Percentiles rank a stretch among this genome's conserved stretches.
These are phyloP conservation scores for Thomomys bottae DNA, from an alignment of 2,113 vertebrate species.

Conservation along the genomic window DNA sequence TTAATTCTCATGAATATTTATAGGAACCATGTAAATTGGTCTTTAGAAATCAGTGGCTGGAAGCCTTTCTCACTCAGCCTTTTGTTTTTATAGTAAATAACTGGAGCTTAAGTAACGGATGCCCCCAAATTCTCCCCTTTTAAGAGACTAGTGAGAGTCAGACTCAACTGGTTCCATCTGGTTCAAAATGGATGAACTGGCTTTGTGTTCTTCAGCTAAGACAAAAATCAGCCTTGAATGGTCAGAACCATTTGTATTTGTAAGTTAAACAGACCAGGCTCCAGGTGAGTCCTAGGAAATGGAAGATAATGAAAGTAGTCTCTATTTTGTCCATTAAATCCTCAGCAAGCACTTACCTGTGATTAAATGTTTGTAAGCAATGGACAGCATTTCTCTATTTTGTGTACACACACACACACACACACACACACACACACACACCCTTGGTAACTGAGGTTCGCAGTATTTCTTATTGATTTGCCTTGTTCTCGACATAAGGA, in stretches of 20 bases:
- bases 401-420: no score
- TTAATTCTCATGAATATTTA: constrained; percentile 50
- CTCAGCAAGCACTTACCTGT: no score
- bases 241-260: background rate
- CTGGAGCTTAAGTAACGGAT: background rate
- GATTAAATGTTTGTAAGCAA: background rate
- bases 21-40: background rate
- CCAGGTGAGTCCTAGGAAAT: no score
- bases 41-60: background rate
- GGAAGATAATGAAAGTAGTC: no score
- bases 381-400: background rate
- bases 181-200: background rate
- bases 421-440: no score
- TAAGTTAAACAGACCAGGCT: background rate
- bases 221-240: background rate
- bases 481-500: no score
- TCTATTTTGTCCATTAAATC: background rate
- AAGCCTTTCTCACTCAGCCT: background rate
- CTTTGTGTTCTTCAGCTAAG: background rate
- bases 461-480: background rate
- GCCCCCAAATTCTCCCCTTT: background rate
- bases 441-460: background rate
- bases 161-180: background rate
- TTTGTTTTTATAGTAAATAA: background rate
- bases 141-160: background rate